These are phyloP conservation scores for Amphipyra tragopoginis DNA, from an alignment of 2,888 invertebrate species.

Conservation along the genomic window DNA sequence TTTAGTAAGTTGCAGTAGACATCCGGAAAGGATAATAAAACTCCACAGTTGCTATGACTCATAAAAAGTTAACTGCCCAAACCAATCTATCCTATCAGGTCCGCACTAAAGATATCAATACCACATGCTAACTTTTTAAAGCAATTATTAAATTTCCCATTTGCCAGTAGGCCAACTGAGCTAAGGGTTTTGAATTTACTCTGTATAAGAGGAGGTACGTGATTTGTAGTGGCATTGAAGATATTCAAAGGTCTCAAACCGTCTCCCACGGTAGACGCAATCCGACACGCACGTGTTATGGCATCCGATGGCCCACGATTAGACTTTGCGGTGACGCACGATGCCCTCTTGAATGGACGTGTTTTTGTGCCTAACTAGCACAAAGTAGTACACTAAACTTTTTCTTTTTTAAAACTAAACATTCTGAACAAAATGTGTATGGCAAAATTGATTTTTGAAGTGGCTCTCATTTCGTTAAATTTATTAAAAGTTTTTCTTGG, in stretches of 20 bases:
- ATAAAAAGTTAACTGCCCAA: constrained; percentile 36
- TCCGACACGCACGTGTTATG: constrained; percentile 87
- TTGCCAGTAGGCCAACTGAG: constrained; percentile 3
- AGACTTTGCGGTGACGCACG: constrained; percentile 78
- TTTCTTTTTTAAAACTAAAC: constrained; percentile 5
- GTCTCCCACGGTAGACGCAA: constrained; percentile 88
- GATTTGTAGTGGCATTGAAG: constrained; percentile 54
- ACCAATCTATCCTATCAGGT: constrained; percentile 10
- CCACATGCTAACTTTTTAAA: constrained; percentile 26
- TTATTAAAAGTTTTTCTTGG: no score
- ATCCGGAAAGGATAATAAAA: constrained; percentile 52
- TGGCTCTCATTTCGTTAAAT: neutral
- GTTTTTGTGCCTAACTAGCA: constrained; percentile 84
- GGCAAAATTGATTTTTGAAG: neutral
- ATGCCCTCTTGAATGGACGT: constrained; percentile 80
- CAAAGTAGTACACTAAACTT: constrained; percentile 41
- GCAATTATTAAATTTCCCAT: constrained; percentile 7
- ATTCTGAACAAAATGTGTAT: no score
- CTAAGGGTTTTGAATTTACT: constrained; percentile 21
- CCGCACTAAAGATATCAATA: constrained; percentile 9
- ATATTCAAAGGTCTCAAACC: constrained; percentile 63
- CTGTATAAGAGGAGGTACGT: constrained; percentile 31
- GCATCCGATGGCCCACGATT: constrained; percentile 86
- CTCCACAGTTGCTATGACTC: constrained; percentile 40
- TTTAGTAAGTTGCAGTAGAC: constrained; percentile 6